Evolutionary conservation across 2,888 invertebrate genomes (phyloP).

Genomic region (Druceiella hillmani): DNA sequence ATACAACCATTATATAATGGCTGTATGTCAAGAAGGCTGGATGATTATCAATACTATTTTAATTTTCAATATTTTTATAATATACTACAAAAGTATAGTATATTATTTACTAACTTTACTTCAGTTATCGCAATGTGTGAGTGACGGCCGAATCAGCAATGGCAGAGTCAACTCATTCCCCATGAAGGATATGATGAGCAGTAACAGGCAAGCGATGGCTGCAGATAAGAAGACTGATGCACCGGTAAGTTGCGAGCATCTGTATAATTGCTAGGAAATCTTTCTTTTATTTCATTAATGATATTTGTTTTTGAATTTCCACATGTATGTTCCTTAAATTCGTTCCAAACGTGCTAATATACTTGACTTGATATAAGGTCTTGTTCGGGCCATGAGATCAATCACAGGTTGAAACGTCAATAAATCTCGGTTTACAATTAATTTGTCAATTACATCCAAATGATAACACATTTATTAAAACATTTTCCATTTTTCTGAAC

Average conservation of each 20-base stretch:
- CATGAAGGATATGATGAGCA: conserved; percentile 75
- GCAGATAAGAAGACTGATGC: conserved; percentile 71
- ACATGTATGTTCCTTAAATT: conserved; percentile 5
- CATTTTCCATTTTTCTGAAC: no score
- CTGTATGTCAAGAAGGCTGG: no score
- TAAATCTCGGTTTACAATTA: no score
- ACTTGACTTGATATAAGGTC: no score
- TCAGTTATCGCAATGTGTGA: conserved; percentile 71
- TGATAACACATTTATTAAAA: no score
- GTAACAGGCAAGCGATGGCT: conserved; percentile 56
- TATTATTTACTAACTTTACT: conserved; percentile 32
- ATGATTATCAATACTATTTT: no score
- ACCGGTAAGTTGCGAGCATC: conserved; percentile 60
- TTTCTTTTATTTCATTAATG: conserved; percentile 7
- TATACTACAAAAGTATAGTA: conserved; percentile 26
- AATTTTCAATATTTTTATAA: conserved; percentile 9
- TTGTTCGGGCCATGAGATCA: no score
- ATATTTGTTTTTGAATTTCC: conserved; percentile 5
- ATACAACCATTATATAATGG: no score
- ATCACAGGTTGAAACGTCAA: no score
- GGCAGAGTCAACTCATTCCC: conserved; percentile 77
- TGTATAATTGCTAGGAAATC: not conserved
- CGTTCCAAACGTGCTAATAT: no score
- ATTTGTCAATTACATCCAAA: no score
- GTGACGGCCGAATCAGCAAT: conserved; percentile 65